Conservation (phyloP, 2,113 vertebrate species). For the Cephalopterus ornatus region DNA sequence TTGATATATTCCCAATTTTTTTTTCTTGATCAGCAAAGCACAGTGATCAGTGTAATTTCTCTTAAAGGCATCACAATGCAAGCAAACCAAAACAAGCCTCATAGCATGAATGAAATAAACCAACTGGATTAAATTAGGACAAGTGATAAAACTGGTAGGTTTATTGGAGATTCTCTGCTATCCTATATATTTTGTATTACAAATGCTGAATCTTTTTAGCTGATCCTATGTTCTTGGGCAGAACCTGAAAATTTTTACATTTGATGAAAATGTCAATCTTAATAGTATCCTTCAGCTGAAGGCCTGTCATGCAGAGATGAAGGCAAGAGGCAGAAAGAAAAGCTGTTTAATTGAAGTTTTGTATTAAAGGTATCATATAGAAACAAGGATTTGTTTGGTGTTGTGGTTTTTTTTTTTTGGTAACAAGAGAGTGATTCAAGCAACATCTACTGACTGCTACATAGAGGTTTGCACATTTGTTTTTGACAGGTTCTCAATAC, state of each 20-base stretch:
- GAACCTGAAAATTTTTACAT: neutral
- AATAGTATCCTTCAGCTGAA: neutral
- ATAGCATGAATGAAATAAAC: neutral
- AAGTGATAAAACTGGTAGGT: neutral
- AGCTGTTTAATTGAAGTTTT: neutral
- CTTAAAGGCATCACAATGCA: neutral
- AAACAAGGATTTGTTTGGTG: neutral
- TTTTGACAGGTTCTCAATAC: conserved; percentile 67
- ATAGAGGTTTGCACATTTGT: conserved; percentile 46
- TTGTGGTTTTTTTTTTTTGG: neutral
- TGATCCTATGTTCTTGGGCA: neutral
- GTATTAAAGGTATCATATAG: neutral
- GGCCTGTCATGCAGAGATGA: neutral
- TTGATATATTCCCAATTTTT: neutral
- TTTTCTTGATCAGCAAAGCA: neutral
- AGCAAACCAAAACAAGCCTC: neutral
- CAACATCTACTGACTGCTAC: conserved; percentile 30
- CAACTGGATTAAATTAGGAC: neutral
- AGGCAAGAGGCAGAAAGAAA: neutral
- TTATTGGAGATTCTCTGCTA: neutral
- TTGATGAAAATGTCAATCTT: conserved; percentile 17
- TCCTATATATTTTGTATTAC: neutral
- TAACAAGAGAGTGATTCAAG: conserved; percentile 3
- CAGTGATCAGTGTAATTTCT: neutral
- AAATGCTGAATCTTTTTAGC: neutral